phyloP scores from a whole-genome alignment of 2,888 invertebrate species.

The Hirudinaria manillensis region DNA sequence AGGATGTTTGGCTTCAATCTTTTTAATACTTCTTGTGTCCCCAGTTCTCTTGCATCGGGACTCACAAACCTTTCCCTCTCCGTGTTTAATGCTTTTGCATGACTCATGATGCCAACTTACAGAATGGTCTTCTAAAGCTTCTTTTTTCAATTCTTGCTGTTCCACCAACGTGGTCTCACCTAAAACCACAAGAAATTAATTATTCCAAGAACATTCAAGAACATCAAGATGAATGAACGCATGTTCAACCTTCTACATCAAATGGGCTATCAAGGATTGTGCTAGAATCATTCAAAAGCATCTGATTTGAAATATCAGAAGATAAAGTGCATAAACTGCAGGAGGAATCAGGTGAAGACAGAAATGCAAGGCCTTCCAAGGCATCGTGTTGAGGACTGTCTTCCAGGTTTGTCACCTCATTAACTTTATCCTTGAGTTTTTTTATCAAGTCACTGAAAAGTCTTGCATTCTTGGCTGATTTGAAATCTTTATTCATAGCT shows the following conservation, averaged over 20 bases:
- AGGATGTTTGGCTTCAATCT: background rate
- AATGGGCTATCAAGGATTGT: background rate
- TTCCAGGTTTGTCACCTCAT: background rate
- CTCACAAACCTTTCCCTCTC: no score
- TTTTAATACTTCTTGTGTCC: background rate
- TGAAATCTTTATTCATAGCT: no score
- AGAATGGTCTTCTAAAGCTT: no score
- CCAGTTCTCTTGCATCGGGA: no score
- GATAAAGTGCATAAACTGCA: background rate
- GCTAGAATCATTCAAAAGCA: background rate
- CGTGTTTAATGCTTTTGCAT: no score
- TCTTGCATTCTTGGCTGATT: background rate
- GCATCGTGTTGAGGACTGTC: slow-evolving; percentile 9
- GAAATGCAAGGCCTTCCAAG: background rate
- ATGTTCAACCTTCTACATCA: no score
- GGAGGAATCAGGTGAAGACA: slow-evolving; percentile 19
- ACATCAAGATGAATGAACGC: no score
- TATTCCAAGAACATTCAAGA: no score
- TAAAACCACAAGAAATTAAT: no score
- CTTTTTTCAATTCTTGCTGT: no score
- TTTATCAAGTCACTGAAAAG: background rate
- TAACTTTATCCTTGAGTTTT: background rate
- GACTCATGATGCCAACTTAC: no score
- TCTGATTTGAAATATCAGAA: background rate
- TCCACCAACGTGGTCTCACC: no score